Evolutionary conservation across 2,888 invertebrate species (phyloP).

Genomic region (Laspeyria flexula): DNA sequence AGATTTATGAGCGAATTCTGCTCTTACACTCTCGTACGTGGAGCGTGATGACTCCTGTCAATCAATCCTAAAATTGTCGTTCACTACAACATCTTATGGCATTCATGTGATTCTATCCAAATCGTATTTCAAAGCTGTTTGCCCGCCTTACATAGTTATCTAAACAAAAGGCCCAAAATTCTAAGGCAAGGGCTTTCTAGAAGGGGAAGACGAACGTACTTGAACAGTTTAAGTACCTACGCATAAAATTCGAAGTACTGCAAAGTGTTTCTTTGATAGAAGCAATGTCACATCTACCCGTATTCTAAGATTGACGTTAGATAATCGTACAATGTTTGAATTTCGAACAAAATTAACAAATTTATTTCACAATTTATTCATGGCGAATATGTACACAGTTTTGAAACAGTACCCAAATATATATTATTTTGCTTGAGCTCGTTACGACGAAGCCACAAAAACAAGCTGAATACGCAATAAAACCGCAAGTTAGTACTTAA

Average conservation of each 20-base stretch:
- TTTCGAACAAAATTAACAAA: no score
- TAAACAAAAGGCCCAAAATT: background rate
- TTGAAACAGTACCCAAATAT: no score
- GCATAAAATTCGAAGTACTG: background rate
- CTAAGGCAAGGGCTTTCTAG: background rate
- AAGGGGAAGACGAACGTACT: background rate
- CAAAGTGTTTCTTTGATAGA: background rate
- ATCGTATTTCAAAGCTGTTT: constrained; percentile 14
- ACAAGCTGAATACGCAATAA: background rate
- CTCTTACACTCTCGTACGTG: constrained; percentile 66
- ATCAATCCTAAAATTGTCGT: constrained; percentile 73
- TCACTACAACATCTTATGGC: constrained; percentile 49
- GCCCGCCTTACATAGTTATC: background rate
- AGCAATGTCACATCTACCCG: background rate
- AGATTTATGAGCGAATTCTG: constrained; percentile 77
- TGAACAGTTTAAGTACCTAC: background rate
- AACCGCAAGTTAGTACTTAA: constrained; percentile 1
- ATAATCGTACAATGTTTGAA: no score
- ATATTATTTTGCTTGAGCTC: background rate
- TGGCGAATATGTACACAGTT: no score
- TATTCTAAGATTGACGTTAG: background rate
- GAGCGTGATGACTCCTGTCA: constrained; percentile 75
- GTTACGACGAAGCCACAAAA: background rate
- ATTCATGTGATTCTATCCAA: constrained; percentile 17
- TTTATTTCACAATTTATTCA: no score